phyloP scores from a whole-genome alignment of 1,140 invertebrate species.

The Zaprionus lachaisei region DNA sequence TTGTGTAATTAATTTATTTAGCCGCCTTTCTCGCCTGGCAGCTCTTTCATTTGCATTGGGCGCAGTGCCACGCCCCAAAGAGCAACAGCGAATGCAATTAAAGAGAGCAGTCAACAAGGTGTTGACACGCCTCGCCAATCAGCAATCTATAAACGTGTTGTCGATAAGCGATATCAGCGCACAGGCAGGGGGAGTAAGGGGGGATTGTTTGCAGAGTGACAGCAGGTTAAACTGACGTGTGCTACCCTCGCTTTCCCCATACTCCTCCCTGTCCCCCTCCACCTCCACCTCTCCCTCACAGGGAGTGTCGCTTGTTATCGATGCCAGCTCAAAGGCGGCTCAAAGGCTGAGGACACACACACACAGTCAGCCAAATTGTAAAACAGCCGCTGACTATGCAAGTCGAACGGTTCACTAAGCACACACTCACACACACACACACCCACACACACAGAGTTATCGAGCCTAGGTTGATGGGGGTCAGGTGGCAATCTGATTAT shows the following conservation, averaged over 20 bases:
- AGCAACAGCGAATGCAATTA: conserved; percentile 28
- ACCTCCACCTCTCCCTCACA: not conserved
- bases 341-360: not conserved
- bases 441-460: not conserved
- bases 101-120: conserved; percentile 40
- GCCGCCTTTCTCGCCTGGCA: not conserved
- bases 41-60: conserved; percentile 9
- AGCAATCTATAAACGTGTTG: conserved; percentile 10
- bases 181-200: not conserved
- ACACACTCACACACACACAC: conserved; percentile 25
- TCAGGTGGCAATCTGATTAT: conserved; percentile 69
- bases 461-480: not conserved
- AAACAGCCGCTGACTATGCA: conserved; percentile 59
- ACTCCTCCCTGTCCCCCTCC: not conserved
- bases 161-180: not conserved
- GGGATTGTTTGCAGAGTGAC: not conserved
- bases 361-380: conserved; percentile 53
- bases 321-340: conserved; percentile 13
- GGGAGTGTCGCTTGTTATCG: conserved; percentile 22
- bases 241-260: not conserved
- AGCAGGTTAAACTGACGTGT: not conserved
- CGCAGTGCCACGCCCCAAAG: conserved; percentile 11
- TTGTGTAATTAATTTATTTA: conserved; percentile 25
- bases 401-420: conserved; percentile 44
- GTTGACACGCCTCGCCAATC: conserved; percentile 34